Base-by-base conservation (phyloP, 2,888 invertebrate genomes). In the Furcula furcula region DNA sequence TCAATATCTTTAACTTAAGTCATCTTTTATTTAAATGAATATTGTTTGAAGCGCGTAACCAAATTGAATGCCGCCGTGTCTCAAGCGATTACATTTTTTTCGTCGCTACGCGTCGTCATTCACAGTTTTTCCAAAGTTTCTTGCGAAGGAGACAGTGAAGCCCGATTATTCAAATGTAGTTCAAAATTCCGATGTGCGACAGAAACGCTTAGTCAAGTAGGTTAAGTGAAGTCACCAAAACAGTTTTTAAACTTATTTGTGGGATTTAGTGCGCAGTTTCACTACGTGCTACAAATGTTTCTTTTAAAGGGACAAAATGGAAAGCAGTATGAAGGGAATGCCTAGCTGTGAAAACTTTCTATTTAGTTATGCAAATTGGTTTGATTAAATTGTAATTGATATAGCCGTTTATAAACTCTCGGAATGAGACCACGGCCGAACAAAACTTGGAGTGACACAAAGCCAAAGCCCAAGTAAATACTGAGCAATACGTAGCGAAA, bases 161-260 rank as follows among this genome's bases (percentile, higher is more conserved):
- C 68, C 55, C 65, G 73, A 69, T 69, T 71, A 71, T 71, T 76
- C 58, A 75, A 82, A 82, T 78, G 70, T 77, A 66, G 75, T 72
- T 69, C 78, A 66, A 42, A 75, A 82, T 83, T 71, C 78, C 77
- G 58, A 67, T 59, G 70, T 80, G 76, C 76, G 73, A 76, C 69
- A 61, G 66, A 65, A 68, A 63, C 60, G 61, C 59, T 65, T 64
- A 58, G 53, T 54, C 57, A 76, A 78, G 65, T 79, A 61, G 81
- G 81, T 76, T 77, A 74, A 76, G 64, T 62, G 64, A 60, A 74
- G 65, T 68, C 68, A 62, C 63, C 57, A 60, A 65, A 28, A 62
- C 46, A 57, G 59, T 70, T 65, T 58, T 65, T 56, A 64, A 66
- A 65, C 59, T 62, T 54, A 61, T 60, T 68, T 56, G 67, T 66